These are phyloP conservation scores for Antrozous pallidus DNA, from an alignment of 2,797 vertebrate genomes.

Conservation along the genomic window DNA sequence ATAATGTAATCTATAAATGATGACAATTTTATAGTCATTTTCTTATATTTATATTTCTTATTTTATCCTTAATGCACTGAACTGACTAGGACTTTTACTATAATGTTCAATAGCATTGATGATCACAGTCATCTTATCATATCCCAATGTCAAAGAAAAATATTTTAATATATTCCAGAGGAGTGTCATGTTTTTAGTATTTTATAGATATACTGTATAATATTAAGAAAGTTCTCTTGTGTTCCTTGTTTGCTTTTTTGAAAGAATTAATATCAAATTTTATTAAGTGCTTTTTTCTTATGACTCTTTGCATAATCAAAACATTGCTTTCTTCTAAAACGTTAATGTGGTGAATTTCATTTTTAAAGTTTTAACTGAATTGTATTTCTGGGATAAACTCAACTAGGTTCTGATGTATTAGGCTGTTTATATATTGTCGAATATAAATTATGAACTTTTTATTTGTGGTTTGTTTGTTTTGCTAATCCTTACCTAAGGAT, in stretches of 20 bases:
- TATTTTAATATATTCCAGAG: slow-evolving; percentile 6
- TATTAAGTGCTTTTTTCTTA: not conserved
- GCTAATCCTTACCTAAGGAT: no score
- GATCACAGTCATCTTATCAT: not conserved
- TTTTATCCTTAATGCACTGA: not conserved
- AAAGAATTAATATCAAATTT: not conserved
- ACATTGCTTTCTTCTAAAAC: slow-evolving; percentile 49
- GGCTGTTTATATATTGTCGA: slow-evolving; percentile 11
- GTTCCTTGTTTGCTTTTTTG: not conserved
- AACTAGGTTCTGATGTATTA: slow-evolving; percentile 44
- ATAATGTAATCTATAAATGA: not conserved
- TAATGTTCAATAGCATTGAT: not conserved
- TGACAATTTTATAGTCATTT: slow-evolving; percentile 16
- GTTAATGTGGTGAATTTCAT: slow-evolving; percentile 34
- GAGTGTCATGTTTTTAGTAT: slow-evolving; percentile 15
- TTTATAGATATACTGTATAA: not conserved
- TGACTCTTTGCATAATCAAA: slow-evolving; percentile 34
- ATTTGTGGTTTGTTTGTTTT: no score
- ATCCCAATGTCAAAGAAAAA: not conserved
- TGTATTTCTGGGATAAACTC: slow-evolving; percentile 27
- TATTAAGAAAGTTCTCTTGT: not conserved
- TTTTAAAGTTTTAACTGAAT: slow-evolving; percentile 31
- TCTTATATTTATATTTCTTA: not conserved
- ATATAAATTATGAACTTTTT: slow-evolving; percentile 5
- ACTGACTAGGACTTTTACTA: not conserved